Percentiles rank a stretch among this genome's conserved stretches.
These are phyloP conservation scores for Brachypteracias leptosomus DNA, from an alignment of 2,113 vertebrate genomes.

Conservation along the genomic window DNA sequence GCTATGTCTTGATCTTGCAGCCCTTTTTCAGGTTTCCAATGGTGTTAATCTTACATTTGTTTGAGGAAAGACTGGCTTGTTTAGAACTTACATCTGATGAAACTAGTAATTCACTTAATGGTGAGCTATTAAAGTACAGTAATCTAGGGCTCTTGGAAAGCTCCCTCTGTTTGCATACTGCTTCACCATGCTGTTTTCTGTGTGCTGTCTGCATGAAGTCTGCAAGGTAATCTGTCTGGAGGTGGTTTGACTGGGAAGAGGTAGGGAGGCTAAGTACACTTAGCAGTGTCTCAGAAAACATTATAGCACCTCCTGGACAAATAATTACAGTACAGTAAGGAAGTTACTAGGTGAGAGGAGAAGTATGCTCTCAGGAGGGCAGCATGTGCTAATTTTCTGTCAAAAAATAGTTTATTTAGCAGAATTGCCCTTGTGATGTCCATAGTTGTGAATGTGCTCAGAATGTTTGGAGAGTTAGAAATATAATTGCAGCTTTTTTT, in stretches of 20 bases:
- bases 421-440: neutral
- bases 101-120: neutral
- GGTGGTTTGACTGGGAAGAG: neutral
- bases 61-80: neutral
- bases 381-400: neutral
- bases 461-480: neutral
- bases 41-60: neutral
- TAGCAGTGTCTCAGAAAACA: neutral
- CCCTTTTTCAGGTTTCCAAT: neutral
- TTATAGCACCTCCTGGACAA: neutral
- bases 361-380: neutral
- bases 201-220: neutral
- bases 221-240: neutral
- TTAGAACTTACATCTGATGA: neutral
- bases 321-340: neutral
- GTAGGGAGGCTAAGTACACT: neutral
- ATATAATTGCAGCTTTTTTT: neutral
- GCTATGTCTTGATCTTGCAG: neutral
- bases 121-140: neutral
- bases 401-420: neutral
- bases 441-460: neutral
- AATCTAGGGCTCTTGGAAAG: neutral
- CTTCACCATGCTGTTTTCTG: neutral
- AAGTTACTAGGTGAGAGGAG: neutral
- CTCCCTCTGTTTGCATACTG: accelerated